These are phyloP conservation scores for Macroramphosus scolopax DNA, from an alignment of 2,797 vertebrate genomes.

Conservation along the genomic window DNA sequence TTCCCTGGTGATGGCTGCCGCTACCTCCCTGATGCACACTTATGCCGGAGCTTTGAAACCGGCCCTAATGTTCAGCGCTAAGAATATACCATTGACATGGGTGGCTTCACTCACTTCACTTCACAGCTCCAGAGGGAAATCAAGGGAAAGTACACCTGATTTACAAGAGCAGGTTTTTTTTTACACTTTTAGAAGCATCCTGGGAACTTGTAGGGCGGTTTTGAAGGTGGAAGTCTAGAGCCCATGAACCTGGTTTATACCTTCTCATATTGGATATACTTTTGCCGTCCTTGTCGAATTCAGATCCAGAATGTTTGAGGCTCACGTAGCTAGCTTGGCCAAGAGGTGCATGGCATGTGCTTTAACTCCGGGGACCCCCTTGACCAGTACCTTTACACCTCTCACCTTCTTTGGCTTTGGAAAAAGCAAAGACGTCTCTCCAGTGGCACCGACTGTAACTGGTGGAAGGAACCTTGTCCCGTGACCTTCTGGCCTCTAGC, in stretches of 20 bases:
- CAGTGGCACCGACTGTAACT: no score
- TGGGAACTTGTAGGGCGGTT: no score
- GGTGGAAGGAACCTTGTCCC: slow-evolving; percentile 28
- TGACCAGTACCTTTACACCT: no score
- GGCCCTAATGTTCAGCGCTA: slow-evolving; percentile 20
- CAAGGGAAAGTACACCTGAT: neutral
- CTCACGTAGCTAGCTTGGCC: no score
- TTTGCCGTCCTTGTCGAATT: neutral
- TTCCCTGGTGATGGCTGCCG: slow-evolving; percentile 29
- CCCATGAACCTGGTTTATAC: no score
- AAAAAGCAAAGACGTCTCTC: no score
- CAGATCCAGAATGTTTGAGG: slow-evolving; percentile 1
- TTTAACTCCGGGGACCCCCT: no score
- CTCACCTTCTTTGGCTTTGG: no score
- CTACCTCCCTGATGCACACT: slow-evolving; percentile 25
- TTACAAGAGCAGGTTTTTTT: slow-evolving; percentile 14
- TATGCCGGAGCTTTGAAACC: slow-evolving; percentile 28
- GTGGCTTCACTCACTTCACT: slow-evolving; percentile 5
- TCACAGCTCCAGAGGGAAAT: slow-evolving; percentile 11
- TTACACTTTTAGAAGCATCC: slow-evolving; percentile 1
- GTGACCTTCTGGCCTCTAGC: slow-evolving; percentile 47
- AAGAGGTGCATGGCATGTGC: slow-evolving; percentile 8
- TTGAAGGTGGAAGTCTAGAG: no score
- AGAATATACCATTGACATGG: neutral
- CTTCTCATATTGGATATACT: no score